Base-by-base conservation (phyloP, 2,888 invertebrate species). In the Polymixis flavicincta region DNA sequence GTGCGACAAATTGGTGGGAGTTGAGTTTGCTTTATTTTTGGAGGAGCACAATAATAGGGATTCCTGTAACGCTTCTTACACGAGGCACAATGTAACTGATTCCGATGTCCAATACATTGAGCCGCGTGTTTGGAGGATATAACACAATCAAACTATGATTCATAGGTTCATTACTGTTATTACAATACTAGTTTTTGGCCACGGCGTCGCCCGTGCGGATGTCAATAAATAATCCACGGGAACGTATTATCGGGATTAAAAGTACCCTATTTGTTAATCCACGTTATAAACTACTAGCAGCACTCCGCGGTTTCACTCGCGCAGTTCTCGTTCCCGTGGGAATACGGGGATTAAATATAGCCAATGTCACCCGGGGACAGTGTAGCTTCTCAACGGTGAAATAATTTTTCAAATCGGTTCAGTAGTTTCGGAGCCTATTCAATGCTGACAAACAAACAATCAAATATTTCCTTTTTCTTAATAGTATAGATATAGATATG, bases 11-110 rank as follows among this genome's bases (percentile, higher is more conserved):
- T 52, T 60, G 61, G 50, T 28, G 0, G 0, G 4, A 42, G 14
- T 52, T 54, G 55, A 71, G 64, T 67, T 42, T 25, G 11, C 13
- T 68, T 63, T 50, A 69, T 66, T 28, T 48, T 54, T 48, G 13
- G 69, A 48, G 42, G 54, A 63, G 19, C 28, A 17, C 50, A 25
- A n/a, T 65, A 22, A n/a, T 42, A 55, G 5, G n/a, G 63, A 54
- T 73, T 74, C 22, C n/a, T 37, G 28, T 19, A 37, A 32, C 2
- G 9, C 2, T 4, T n/a, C n/a, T 0, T 74, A 32, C 78, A 32
- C 14, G 32, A 52, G n/a, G 5, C 11, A 14, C 1, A 19, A 45
- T 60, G 11, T 45, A 13, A 75, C 60, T 42, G 42, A 42, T 14
- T 52, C 19, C 7, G 1, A 19, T 60, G 11, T 42, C 28, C 14